Base-by-base conservation (phyloP, 2,113 vertebrate genomes). In the Dunckerocampus dactyliophorus region DNA sequence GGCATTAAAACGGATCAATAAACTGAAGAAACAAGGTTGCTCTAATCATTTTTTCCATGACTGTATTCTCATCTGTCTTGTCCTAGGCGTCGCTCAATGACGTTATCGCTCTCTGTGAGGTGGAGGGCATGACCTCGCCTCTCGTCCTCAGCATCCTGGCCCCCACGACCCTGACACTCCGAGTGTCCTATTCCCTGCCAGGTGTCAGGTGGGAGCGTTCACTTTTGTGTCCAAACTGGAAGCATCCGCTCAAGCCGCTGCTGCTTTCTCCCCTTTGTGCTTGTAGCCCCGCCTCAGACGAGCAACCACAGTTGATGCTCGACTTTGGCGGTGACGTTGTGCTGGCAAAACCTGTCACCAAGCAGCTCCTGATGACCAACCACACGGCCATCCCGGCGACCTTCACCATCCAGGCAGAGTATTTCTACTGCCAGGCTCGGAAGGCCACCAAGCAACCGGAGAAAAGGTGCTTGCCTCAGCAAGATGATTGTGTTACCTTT, bases 331-430 rank as follows among this genome's bases (percentile, higher is more conserved):
- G 79, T 0, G 86, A 87, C 1, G 82, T 94, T 12, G 58, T 84
- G 0, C 70, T 94, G 73, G 82, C 81, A 49, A 89, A 65, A 22
- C 6, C 67, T 0, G 75, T 92, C 14, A 90, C 71, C 0, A 85
- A 80, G 47, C 90, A 89, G 68, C 72, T 99, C 1, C 3, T 92
- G 28, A 89, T 99, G 45, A 94, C 88, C 70, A 99, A 98, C 49
- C 79, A 68, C 39, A 93, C 92, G 0, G 89, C 90, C 0, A 91
- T 96, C 49, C 57, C 85, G 3, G 90, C 93, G 13, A 64, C 83
- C 1, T 98, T 97, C 76, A 69, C 58, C n/a, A 21, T 97, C 22
- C 75, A 85, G 52, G 89, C 84, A 1, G 88, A 93, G 11, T 93
- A 93, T 82, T 99, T 98, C 13, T 90, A 71, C 52, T 91, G 76